Evolutionary conservation across 2,797 vertebrate species (phyloP).

Genomic region (Emys orbicularis): DNA sequence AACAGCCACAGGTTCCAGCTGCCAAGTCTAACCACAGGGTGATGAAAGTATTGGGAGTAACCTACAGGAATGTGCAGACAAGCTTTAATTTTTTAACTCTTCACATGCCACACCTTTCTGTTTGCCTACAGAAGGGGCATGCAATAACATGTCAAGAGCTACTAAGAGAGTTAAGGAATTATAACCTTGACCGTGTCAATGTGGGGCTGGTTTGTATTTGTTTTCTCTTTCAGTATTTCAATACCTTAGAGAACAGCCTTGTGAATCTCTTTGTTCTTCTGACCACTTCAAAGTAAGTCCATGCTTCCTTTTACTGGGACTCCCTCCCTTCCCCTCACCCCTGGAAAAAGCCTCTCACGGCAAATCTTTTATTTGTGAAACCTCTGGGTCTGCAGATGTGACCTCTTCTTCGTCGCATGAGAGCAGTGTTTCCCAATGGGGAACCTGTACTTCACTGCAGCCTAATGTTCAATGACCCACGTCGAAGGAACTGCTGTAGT

Average conservation of each 20-base stretch:
- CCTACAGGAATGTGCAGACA: neutral
- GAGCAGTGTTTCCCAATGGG: neutral
- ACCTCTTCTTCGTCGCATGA: neutral
- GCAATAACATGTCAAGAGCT: neutral
- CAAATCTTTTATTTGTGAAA: slow-evolving; percentile 17
- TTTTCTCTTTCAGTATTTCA: slow-evolving; percentile 91
- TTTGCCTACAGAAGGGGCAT: neutral
- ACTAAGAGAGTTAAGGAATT: neutral
- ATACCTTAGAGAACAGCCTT: slow-evolving; percentile 95
- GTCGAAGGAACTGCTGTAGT: neutral
- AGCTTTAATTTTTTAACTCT: neutral
- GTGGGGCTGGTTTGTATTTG: neutral
- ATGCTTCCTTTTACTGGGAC: neutral
- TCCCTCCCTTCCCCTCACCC: neutral
- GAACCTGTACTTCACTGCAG: neutral
- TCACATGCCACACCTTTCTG: neutral
- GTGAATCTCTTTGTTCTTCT: slow-evolving; percentile 97
- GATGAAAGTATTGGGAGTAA: neutral
- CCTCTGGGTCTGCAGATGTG: neutral
- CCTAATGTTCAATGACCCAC: neutral
- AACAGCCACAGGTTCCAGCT: neutral
- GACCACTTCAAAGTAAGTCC: slow-evolving; percentile 97
- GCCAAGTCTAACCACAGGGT: neutral
- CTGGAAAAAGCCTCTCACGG: neutral
- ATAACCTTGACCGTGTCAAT: neutral